A percentile compares a stretch with the other conserved stretches of the same genome.
phyloP scores from a whole-genome alignment of 1,140 invertebrate genomes.

The Drosophila virilis region DNA sequence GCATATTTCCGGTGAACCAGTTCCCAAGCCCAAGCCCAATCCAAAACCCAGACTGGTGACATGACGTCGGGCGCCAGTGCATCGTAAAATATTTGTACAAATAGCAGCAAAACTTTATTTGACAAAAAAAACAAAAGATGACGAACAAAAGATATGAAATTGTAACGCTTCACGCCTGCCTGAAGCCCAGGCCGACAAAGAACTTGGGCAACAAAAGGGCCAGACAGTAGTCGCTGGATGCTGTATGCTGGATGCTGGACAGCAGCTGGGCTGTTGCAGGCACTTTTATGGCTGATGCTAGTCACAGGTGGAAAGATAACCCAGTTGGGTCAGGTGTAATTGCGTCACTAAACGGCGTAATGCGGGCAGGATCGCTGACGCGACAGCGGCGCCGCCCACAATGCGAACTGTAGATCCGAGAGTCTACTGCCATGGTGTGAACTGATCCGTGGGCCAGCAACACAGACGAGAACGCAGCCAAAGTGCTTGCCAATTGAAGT shows the following conservation, averaged over 20 bases:
- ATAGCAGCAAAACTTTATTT: constrained; percentile 43
- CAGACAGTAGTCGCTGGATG: constrained; percentile 38
- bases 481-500: constrained; percentile 75
- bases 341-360: constrained; percentile 59
- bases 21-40: neutral
- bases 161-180: constrained; percentile 73
- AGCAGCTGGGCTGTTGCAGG: constrained; percentile 33
- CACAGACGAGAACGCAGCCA: neutral
- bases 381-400: constrained; percentile 41
- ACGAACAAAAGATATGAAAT: constrained; percentile 52
- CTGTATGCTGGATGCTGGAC: constrained; percentile 18
- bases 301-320: constrained; percentile 22
- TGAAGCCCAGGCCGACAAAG: constrained; percentile 56
- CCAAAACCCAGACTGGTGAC: constrained; percentile 20
- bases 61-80: constrained; percentile 57
- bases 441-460: constrained; percentile 57
- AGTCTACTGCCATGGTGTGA: constrained; percentile 49
- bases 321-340: constrained; percentile 67
- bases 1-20: constrained; percentile 66
- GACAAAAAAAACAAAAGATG: constrained; percentile 35
- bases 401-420: constrained; percentile 23
- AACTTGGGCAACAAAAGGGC: constrained; percentile 14
- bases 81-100: constrained; percentile 72
- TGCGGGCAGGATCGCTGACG: constrained; percentile 12
- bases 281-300: constrained; percentile 49